Conservation (phyloP, 2,113 vertebrate species). For the Gavia stellata region DNA sequence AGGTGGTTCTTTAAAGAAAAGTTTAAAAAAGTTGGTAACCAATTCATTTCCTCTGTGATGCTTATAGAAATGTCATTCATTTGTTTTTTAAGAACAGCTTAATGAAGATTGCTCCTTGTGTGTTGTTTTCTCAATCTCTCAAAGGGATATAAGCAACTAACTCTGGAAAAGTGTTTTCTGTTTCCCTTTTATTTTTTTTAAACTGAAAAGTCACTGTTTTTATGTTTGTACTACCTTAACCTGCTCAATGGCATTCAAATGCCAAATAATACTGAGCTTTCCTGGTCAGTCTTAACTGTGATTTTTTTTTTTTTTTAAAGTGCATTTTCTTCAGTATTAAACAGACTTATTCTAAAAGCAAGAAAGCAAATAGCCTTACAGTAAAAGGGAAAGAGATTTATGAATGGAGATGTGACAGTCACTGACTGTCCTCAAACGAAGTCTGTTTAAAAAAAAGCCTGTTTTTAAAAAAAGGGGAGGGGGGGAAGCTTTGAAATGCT, state of each 20-base stretch:
- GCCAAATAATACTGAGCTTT: background rate
- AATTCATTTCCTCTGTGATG: background rate
- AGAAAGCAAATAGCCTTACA: background rate
- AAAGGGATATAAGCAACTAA: background rate
- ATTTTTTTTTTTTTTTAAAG: background rate
- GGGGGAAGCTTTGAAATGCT: background rate
- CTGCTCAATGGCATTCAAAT: background rate
- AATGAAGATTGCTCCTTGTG: background rate
- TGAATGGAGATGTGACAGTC: background rate
- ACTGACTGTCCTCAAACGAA: background rate
- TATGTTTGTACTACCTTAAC: background rate
- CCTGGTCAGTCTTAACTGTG: background rate
- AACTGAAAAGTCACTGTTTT: background rate
- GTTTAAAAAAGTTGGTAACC: background rate
- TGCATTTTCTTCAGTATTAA: background rate
- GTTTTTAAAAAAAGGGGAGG: background rate
- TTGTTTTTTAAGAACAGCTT: background rate
- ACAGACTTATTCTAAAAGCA: background rate
- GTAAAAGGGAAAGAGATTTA: background rate
- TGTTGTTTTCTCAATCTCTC: background rate
- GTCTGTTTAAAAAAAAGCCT: background rate
- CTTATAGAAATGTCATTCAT: background rate
- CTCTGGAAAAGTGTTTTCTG: background rate
- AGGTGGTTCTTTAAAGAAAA: background rate
- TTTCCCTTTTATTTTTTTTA: background rate